phyloP scores from a whole-genome alignment of 1,140 invertebrate species.

The Drosophila willistoni region DNA sequence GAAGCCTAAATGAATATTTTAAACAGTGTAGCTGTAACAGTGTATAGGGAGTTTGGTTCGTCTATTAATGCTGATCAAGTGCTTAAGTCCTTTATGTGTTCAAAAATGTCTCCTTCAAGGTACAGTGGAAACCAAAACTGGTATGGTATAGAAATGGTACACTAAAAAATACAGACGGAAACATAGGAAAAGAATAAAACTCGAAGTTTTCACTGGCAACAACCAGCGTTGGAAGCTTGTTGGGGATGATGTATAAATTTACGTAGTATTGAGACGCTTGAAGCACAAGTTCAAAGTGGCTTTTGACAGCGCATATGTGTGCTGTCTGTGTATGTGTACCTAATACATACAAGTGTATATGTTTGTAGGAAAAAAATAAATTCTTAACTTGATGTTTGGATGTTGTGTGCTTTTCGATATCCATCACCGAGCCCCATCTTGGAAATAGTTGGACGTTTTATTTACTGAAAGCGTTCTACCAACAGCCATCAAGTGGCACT shows the following conservation, averaged over 20 bases:
- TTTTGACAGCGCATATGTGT: slow-evolving; percentile 69
- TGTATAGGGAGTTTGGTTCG: not conserved
- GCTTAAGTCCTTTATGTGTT: too few relatives aligned
- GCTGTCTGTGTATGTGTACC: too few relatives aligned
- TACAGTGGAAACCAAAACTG: too few relatives aligned
- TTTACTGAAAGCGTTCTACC: slow-evolving; percentile 1
- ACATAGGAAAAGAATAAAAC: too few relatives aligned
- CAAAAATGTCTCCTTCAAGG: too few relatives aligned
- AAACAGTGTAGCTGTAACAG: too few relatives aligned
- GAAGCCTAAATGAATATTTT: too few relatives aligned
- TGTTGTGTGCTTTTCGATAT: not conserved
- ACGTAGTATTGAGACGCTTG: slow-evolving; percentile 71
- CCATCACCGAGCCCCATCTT: not conserved
- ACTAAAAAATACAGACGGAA: too few relatives aligned
- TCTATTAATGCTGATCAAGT: not conserved
- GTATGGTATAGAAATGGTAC: too few relatives aligned
- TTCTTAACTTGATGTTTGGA: slow-evolving; percentile 27
- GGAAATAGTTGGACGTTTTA: not conserved
- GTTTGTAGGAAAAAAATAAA: slow-evolving; percentile 10
- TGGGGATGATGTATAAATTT: slow-evolving; percentile 22
- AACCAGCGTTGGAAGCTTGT: not conserved
- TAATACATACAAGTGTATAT: too few relatives aligned
- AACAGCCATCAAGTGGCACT: not conserved
- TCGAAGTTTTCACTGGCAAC: slow-evolving; percentile 71
- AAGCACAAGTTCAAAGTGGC: slow-evolving; percentile 83